A percentile compares a stretch with the other conserved stretches of the same genome.
These are phyloP conservation scores for Drosophila burlai DNA, from an alignment of 1,140 invertebrate genomes.

Conservation along the genomic window DNA sequence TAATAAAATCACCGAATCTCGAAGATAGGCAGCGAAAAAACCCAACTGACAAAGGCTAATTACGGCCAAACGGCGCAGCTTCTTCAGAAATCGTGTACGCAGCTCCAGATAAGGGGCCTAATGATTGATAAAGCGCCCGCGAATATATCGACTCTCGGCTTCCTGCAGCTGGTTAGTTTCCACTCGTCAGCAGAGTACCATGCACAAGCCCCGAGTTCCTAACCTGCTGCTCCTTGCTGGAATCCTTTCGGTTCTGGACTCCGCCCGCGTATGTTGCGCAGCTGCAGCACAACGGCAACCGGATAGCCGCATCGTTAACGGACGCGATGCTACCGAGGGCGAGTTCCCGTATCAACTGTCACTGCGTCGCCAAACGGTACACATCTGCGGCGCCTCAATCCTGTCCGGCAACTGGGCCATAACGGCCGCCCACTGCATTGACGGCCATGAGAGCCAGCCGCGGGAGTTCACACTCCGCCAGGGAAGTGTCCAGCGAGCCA, in stretches of 20 bases:
- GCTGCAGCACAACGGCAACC: constrained; percentile 33
- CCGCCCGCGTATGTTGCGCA: not conserved
- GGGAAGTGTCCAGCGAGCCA: constrained; percentile 54
- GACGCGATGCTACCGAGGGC: constrained; percentile 60
- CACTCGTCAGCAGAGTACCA: constrained; percentile 21
- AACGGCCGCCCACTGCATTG: constrained; percentile 83
- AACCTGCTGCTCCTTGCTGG: constrained; percentile 16
- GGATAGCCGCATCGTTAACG: constrained; percentile 78
- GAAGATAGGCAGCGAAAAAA: constrained; percentile 40
- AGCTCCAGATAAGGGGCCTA: constrained; percentile 27
- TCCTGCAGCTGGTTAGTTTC: constrained; percentile 40
- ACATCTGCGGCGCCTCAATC: constrained; percentile 82
- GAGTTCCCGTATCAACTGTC: constrained; percentile 74
- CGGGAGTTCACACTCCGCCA: constrained; percentile 70
- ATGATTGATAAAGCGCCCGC: constrained; percentile 35
- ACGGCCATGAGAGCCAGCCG: constrained; percentile 62
- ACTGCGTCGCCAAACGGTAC: constrained; percentile 64
- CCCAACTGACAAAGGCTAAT: constrained; percentile 47
- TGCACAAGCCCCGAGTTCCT: constrained; percentile 23
- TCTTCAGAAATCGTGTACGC: constrained; percentile 48
- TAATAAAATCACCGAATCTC: constrained; percentile 48
- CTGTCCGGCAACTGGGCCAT: constrained; percentile 76
- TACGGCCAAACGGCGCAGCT: constrained; percentile 39
- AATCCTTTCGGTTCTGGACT: constrained; percentile 6
- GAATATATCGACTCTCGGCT: constrained; percentile 41